Evolutionary conservation across 2,113 vertebrate genomes (phyloP), one percentile per base, ranked within the genome.

Genomic region (Rynchops niger): DNA sequence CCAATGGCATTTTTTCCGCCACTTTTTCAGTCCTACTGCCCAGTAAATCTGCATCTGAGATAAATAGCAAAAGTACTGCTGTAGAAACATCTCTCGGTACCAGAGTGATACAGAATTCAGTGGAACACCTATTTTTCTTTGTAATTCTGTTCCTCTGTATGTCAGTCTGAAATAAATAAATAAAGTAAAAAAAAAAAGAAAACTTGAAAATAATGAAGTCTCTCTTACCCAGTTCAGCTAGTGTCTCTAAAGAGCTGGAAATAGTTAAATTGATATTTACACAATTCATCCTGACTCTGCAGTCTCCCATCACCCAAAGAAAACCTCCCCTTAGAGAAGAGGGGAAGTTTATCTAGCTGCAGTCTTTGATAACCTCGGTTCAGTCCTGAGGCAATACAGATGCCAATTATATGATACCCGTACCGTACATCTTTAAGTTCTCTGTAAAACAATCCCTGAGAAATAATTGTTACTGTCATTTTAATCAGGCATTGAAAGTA

Each of bases 271-370:
- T 71, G 9, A 15, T 59, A 59, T 71, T 94, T 74, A 38, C 7
- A 2, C 22, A 83, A 73, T 81, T 80, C 36, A 70, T 77, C 59
- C 18, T 8, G 9, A 59, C n/a, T 86, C 49, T 62, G 74, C 59
- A 92, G 62, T n/a, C 40, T 86, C 53, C 59, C 42, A 38, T 58
- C 53, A 86, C 42, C 30, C 34, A 92, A 95, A 83, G 45, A 93
- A 95, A 86, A 81, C 62, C 81, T 90, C 42, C 80, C 42, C 8
- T 53, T 78, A 20, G 12, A 84, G 38, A 59, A 86, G 42, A 84
- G 36, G 27, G 66, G 50, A 96, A 94, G 83, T 94, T 95, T 93
- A 88, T 93, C 43, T 94, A 85, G 70, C 82, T 91, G 42, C 19
- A 74, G 72, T 88, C 79, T 93, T 72, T 43, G 82, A 92, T 95